Percentiles rank a stretch among this genome's conserved stretches.
Conservation (phyloP, 2,888 invertebrate genomes). For the Trichopria drosophilae region DNA sequence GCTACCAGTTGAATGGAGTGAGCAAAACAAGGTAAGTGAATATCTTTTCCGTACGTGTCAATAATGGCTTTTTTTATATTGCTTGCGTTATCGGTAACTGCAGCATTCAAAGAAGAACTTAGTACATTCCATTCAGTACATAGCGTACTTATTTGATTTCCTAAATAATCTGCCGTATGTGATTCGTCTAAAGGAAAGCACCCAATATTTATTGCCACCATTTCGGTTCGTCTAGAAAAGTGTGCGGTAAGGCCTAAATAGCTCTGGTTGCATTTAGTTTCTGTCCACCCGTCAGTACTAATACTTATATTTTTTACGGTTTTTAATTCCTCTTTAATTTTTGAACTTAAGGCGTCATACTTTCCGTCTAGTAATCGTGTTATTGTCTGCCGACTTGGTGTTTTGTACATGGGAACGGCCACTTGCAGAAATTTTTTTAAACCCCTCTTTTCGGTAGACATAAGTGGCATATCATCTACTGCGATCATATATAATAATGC, state of each 20-base stretch:
- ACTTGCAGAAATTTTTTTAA: constrained; percentile 1
- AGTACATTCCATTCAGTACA: constrained; percentile 17
- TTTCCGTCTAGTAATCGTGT: constrained; percentile 1
- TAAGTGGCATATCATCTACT: neutral
- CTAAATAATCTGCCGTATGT: constrained; percentile 18
- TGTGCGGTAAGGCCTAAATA: constrained; percentile 25
- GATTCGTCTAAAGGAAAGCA: constrained; percentile 3
- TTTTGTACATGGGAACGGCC: neutral
- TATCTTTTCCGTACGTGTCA: constrained; percentile 9
- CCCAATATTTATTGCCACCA: constrained; percentile 13
- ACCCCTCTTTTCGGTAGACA: neutral
- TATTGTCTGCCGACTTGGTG: neutral
- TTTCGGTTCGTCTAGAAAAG: constrained; percentile 6
- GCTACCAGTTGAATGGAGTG: constrained; percentile 24
- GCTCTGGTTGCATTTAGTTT: constrained; percentile 7
- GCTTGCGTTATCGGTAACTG: constrained; percentile 29
- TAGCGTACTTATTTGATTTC: neutral
- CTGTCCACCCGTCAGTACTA: constrained; percentile 21
- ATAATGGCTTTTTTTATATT: constrained; percentile 18
- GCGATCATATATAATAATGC: constrained; percentile 3
- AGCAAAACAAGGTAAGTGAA: constrained; percentile 29
- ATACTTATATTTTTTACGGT: constrained; percentile 2
- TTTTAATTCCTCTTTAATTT: constrained; percentile 1
- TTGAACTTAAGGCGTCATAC: neutral
- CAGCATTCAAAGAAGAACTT: constrained; percentile 12